Base-by-base conservation (phyloP, 2,797 vertebrate genomes). In the Heterohyrax brucei region DNA sequence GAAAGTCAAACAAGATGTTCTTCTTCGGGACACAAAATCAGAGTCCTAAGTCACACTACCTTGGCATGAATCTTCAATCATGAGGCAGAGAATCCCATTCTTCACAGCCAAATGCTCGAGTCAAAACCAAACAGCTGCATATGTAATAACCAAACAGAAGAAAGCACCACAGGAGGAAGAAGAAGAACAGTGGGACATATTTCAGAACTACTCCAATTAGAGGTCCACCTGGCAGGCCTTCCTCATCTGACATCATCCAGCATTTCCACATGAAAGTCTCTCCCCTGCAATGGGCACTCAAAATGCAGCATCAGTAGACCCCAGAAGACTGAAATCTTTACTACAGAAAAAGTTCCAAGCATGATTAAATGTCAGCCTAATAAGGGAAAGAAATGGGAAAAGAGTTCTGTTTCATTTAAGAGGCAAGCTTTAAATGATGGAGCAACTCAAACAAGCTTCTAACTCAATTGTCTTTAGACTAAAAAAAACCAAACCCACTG, bases 391-490 rank as follows among this genome's bases (percentile, higher is more conserved):
- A 79, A 33, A 48, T 39, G 19, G 33, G 1, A 1, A 56, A 50
- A 83, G 19, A 89, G 21, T 44, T 76, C 21, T 59, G 9, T n/a
- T 79, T 92, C 92, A 83, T 76, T 80, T 68, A 48, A 72, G 80
- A 28, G 93, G 75, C 7, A 33, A 93, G 68, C 19, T 87, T 78
- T 85, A 56, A 87, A 53, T 13, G 80, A 81, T 1, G 77, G 6
- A 39, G 73, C 3, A 72, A 30, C 50, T 91, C 87, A 44, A 39
- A 90, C 2, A 53, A 86, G 64, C 44, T 53, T 88, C 80, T 61
- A 64, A 56, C 82, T 24, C 61, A 48, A 30, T 2, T 22, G 33
- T 39, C 19, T 39, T 33, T 48, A 48, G 70, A 78, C 14, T 1
- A 30, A 3, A 33, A 28, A 66, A 66, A n/a, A 18, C 30, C 28